phyloP scores from a whole-genome alignment of 2,888 invertebrate species.

The Vanessa cardui region DNA sequence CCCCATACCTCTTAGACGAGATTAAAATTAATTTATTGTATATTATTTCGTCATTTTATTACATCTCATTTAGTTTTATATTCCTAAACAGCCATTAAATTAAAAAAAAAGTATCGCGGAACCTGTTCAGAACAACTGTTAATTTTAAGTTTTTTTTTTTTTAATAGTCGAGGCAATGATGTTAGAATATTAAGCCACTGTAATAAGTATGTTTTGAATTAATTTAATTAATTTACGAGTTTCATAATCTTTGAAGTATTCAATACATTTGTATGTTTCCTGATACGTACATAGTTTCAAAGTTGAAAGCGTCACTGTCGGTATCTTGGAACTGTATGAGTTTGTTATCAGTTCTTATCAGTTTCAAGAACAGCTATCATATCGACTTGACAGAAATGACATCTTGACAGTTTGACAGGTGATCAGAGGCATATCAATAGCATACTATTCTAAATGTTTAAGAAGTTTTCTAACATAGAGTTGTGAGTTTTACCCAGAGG shows the following conservation, averaged over 20 bases:
- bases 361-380: conserved; percentile 46
- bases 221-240: background rate
- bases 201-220: background rate
- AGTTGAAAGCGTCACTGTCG: conserved; percentile 15
- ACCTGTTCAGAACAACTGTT: no score
- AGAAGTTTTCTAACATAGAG: no score
- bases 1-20: no score
- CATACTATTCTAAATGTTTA: background rate
- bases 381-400: conserved; percentile 66
- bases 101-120: no score
- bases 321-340: conserved; percentile 27
- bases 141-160: no score
- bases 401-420: conserved; percentile 67
- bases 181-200: no score
- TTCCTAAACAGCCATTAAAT: no score
- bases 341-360: conserved; percentile 43
- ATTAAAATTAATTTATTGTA: no score
- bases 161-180: no score
- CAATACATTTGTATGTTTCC: conserved; percentile 15
- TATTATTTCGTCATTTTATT: no score
- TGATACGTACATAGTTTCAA: conserved; percentile 11
- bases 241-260: background rate
- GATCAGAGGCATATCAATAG: conserved; percentile 31
- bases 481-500: no score
- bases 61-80: no score